These are phyloP conservation scores for Elaeidobius kamerunicus DNA, from an alignment of 2,888 invertebrate species.

Conservation along the genomic window DNA sequence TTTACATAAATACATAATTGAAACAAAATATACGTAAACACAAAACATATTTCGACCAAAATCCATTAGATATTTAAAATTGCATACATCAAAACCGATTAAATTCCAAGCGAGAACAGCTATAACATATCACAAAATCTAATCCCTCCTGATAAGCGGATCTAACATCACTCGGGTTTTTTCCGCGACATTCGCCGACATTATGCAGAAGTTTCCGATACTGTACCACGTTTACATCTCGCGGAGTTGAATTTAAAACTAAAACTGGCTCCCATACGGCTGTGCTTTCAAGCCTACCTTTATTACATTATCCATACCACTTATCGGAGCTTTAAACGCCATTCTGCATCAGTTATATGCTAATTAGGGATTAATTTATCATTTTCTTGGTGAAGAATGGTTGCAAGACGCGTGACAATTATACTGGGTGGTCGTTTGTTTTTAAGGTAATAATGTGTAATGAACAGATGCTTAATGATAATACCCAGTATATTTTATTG, in stretches of 20 bases:
- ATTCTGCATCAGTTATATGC: slow-evolving; percentile 19
- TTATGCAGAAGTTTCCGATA: too few relatives aligned
- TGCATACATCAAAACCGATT: too few relatives aligned
- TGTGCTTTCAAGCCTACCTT: slow-evolving; percentile 35
- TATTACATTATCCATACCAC: slow-evolving; percentile 34
- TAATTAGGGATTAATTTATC: slow-evolving; percentile 20
- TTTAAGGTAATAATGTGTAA: background rate
- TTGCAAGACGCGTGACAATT: background rate
- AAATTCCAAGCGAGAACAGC: too few relatives aligned
- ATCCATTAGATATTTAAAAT: too few relatives aligned
- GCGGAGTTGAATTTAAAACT: slow-evolving; percentile 36
- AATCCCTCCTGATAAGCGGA: background rate
- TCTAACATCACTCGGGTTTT: slow-evolving; percentile 2
- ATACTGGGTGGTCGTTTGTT: background rate
- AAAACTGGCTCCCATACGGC: slow-evolving; percentile 37
- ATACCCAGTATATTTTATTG: too few relatives aligned
- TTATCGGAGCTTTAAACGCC: slow-evolving; percentile 30
- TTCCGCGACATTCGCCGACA: slow-evolving; percentile 11
- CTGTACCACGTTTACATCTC: slow-evolving; percentile 29
- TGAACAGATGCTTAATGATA: too few relatives aligned
- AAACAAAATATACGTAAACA: too few relatives aligned
- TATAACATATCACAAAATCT: too few relatives aligned
- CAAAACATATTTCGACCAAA: too few relatives aligned
- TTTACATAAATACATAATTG: too few relatives aligned
- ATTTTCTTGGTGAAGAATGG: slow-evolving; percentile 15